These are phyloP conservation scores for Ips typographus DNA, from an alignment of 1,140 invertebrate species.

Conservation along the genomic window DNA sequence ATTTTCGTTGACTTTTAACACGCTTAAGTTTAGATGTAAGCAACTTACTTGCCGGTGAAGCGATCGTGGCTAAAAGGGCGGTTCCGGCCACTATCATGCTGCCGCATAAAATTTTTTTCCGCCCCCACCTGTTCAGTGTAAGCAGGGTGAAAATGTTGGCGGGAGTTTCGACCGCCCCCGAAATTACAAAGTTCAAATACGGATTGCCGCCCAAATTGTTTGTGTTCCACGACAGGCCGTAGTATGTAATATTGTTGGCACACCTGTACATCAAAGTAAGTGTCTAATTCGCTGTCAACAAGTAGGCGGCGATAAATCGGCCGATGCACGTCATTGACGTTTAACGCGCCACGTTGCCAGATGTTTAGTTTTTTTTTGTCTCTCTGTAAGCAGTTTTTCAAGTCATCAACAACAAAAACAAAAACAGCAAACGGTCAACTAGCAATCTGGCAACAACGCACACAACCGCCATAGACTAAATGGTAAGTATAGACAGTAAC, in stretches of 20 bases:
- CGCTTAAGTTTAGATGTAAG: neutral
- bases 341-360: too few species aligned
- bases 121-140: constrained; percentile 70
- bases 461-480: neutral
- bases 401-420: too few species aligned
- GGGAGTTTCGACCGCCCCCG: constrained; percentile 74
- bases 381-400: neutral
- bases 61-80: constrained; percentile 59
- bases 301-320: neutral
- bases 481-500: too few species aligned
- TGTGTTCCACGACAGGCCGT: constrained; percentile 77
- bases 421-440: too few species aligned
- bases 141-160: constrained; percentile 70
- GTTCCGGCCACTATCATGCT: constrained; percentile 69
- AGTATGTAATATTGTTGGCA: constrained; percentile 76
- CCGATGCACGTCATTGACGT: neutral
- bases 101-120: constrained; percentile 67
- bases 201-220: constrained; percentile 71
- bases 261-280: constrained; percentile 58
- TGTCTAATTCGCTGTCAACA: too few species aligned
- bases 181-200: constrained; percentile 74
- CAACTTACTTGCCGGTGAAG: constrained; percentile 57
- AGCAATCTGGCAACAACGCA: too few species aligned
- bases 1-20: neutral
- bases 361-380: neutral